Conservation (phyloP, 1,140 invertebrate genomes). For the Potamilus streckersoni region DNA sequence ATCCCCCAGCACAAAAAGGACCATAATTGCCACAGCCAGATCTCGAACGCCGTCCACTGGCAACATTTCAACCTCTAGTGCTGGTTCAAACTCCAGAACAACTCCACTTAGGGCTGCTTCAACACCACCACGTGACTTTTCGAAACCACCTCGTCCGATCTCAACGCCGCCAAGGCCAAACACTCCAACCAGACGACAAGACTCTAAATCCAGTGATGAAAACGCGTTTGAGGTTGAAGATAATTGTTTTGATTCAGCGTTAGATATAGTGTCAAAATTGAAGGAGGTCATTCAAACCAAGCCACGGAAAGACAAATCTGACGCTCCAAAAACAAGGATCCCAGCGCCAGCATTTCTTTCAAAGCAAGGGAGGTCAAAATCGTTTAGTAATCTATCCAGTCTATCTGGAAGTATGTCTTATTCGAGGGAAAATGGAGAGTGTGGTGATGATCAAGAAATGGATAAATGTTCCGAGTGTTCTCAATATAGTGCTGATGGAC, state of each 20-base stretch:
- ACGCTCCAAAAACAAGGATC: constrained; percentile 45
- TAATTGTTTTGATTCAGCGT: constrained; percentile 32
- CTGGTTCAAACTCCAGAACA: too few species aligned
- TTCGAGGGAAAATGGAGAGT: constrained; percentile 15
- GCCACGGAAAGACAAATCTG: constrained; percentile 43
- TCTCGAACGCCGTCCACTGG: too few species aligned
- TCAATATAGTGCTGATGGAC: constrained; percentile 22
- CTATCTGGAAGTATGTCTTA: constrained; percentile 5
- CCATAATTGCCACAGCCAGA: too few species aligned
- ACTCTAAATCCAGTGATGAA: constrained; percentile 31
- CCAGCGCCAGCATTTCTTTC: constrained; percentile 48
- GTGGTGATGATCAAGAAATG: constrained; percentile 33
- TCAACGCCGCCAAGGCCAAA: constrained; percentile 38
- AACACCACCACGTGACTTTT: constrained; percentile 21
- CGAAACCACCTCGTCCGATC: constrained; percentile 32
- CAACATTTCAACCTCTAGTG: too few species aligned
- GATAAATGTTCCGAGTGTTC: constrained; percentile 29
- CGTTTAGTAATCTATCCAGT: constrained; percentile 41
- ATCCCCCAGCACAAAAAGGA: neutral
- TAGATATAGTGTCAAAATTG: constrained; percentile 51
- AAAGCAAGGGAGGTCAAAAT: constrained; percentile 44
- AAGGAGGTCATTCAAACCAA: constrained; percentile 58
- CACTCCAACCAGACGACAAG: constrained; percentile 27
- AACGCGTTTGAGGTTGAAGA: constrained; percentile 26
- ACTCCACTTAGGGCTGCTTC: neutral